These are phyloP conservation scores for Elysia crispata DNA, from an alignment of 2,888 invertebrate genomes.

Conservation along the genomic window DNA sequence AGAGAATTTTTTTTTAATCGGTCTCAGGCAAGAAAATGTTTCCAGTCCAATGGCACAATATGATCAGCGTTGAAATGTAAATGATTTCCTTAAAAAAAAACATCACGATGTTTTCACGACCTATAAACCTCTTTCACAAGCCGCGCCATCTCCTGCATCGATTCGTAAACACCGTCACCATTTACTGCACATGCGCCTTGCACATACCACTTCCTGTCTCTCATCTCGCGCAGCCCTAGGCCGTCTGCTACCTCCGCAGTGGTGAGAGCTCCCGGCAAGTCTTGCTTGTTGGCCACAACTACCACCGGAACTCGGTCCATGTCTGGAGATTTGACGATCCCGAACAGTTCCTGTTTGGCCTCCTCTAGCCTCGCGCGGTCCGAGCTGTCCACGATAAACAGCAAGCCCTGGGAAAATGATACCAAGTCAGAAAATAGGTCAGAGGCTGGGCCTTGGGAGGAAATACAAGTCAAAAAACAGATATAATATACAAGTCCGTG, in stretches of 20 bases:
- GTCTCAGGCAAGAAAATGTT: too few relatives aligned
- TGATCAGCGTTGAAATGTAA: too few relatives aligned
- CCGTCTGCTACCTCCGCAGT: slow-evolving; percentile 67
- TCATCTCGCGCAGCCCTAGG: slow-evolving; percentile 64
- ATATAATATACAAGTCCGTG: too few relatives aligned
- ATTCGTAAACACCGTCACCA: slow-evolving; percentile 76
- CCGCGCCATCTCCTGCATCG: slow-evolving; percentile 71
- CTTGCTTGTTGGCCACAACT: slow-evolving; percentile 77
- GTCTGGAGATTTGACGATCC: slow-evolving; percentile 64
- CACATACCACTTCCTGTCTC: slow-evolving; percentile 72
- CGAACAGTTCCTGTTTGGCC: slow-evolving; percentile 70
- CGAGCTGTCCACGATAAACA: slow-evolving; percentile 75
- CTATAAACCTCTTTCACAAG: slow-evolving; percentile 71
- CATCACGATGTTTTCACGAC: neutral
- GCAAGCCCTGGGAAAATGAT: slow-evolving; percentile 61
- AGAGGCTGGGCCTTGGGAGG: too few relatives aligned
- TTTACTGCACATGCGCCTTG: slow-evolving; percentile 73
- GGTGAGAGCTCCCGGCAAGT: slow-evolving; percentile 71
- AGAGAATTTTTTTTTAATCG: too few relatives aligned
- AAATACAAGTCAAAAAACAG: too few relatives aligned
- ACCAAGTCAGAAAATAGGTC: too few relatives aligned
- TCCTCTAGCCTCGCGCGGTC: slow-evolving; percentile 71
- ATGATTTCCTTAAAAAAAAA: too few relatives aligned
- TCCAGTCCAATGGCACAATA: too few relatives aligned
- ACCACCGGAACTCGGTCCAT: slow-evolving; percentile 75